A percentile compares a stretch with the other conserved stretches of the same genome.
Evolutionary conservation across 2,888 invertebrate species (phyloP).

Genomic region (Busseola fusca): DNA sequence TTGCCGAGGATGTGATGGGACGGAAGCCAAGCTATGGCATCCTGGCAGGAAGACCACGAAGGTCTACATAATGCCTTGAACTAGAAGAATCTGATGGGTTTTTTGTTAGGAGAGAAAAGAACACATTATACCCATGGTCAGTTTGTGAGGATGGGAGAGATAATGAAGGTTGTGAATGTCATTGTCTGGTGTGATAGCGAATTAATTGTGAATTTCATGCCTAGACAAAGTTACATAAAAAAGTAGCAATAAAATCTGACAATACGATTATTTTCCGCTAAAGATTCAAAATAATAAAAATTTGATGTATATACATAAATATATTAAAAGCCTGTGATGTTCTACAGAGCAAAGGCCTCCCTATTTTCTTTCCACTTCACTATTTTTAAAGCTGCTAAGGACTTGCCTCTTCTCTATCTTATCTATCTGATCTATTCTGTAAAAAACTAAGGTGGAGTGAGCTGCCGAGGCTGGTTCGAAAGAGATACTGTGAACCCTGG

Average conservation of each 20-base stretch:
- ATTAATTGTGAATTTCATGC: neutral
- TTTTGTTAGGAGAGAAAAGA: slow-evolving; percentile 25
- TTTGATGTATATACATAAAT: too few relatives aligned
- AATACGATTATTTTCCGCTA: neutral
- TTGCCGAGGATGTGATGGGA: slow-evolving; percentile 58
- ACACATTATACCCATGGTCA: slow-evolving; percentile 30
- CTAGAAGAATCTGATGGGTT: slow-evolving; percentile 33
- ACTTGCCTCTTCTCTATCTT: too few relatives aligned
- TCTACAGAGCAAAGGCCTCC: too few relatives aligned
- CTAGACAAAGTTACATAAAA: neutral
- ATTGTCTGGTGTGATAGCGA: slow-evolving; percentile 19
- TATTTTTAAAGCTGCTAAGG: too few relatives aligned
- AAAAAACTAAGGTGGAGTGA: too few relatives aligned
- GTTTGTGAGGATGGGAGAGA: slow-evolving; percentile 2
- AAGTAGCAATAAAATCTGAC: neutral
- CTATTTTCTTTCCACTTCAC: too few relatives aligned
- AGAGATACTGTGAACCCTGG: too few relatives aligned
- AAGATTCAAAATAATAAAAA: neutral
- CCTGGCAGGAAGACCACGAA: slow-evolving; percentile 56
- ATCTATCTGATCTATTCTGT: too few relatives aligned
- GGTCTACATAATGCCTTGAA: slow-evolving; percentile 46
- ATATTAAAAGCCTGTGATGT: too few relatives aligned
- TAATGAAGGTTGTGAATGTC: slow-evolving; percentile 21
- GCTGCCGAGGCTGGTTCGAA: too few relatives aligned
- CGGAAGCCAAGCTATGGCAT: slow-evolving; percentile 55